Conservation (phyloP, 2,797 vertebrate genomes). For the Pelobates cultripes region DNA sequence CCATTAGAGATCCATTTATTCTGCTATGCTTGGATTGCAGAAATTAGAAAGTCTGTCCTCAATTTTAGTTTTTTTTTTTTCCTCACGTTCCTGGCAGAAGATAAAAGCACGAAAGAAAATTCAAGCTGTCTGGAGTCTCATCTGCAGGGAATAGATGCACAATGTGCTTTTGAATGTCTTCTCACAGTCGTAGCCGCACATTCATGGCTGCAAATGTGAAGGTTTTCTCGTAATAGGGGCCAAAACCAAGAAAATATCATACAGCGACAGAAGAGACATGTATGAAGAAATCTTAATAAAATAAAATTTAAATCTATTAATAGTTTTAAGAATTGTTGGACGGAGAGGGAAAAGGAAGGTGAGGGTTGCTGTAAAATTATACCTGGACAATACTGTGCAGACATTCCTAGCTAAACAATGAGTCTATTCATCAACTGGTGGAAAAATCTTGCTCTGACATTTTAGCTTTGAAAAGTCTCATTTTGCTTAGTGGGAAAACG, state of each 20-base stretch:
- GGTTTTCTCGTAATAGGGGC: constrained; percentile 14
- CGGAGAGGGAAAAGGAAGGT: constrained; percentile 38
- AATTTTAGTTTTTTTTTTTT: constrained; percentile 3
- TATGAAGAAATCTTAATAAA: background rate
- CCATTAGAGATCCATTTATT: too few relatives aligned
- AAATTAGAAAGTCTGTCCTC: too few relatives aligned
- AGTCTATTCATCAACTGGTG: constrained; percentile 13
- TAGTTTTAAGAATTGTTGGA: constrained; percentile 12
- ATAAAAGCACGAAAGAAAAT: constrained; percentile 14
- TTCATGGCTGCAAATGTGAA: constrained; percentile 8
- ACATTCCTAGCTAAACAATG: constrained; percentile 48
- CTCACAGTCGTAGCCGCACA: background rate
- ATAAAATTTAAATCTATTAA: background rate
- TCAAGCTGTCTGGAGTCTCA: constrained; percentile 11
- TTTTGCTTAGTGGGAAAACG: constrained; percentile 12
- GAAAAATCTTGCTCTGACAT: constrained; percentile 27
- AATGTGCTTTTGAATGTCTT: constrained; percentile 3
- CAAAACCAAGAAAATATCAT: constrained; percentile 11
- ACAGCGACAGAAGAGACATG: background rate
- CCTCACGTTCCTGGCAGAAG: constrained; percentile 29
- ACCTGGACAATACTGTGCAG: constrained; percentile 33
- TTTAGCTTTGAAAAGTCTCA: constrained; percentile 10
- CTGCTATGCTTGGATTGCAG: too few relatives aligned
- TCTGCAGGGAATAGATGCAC: constrained; percentile 16
- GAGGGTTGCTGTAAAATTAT: constrained; percentile 42